Evolutionary conservation across 2,888 invertebrate species (phyloP), one percentile per base, ranked within the genome.

Genomic region (Cryptus viduatorius): DNA sequence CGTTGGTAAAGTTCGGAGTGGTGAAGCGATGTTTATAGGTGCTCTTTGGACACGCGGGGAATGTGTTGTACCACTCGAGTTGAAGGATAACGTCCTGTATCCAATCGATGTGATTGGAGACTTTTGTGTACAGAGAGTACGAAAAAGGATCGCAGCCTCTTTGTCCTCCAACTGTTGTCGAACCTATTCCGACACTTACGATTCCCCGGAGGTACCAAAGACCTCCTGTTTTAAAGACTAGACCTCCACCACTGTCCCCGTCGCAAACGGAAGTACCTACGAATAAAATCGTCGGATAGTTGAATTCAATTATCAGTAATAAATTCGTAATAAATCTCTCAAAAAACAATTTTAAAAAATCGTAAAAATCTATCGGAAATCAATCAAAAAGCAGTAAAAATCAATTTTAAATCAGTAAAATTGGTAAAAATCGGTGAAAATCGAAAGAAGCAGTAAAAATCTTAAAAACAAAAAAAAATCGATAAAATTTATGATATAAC

Each of bases 241-340:
- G 89, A 59, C 94, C 94, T 14, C 94, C 94, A 0, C 95, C 95
- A 85, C 94, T 94, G 85, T 94, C 94, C 3, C 94, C 95, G 59
- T 93, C 91, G 78, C 94, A 94, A 12, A 94, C 94, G 1, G 94
- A 89, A 16, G 93, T 92, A 78, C 94, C 94, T 94, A 83, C 61
- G 89, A 29, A 14, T 4, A 50, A 16, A 48, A 48, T 4, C n/a
- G n/a, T 14, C n/a, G 48, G 24, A 3, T 24, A 24, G 24, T 24
- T 24, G 24, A 24, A 24, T 24, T 24, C 24, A 24, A 24, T 24
- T 3, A 24, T 1, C 2, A 1, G 24, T 24, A 24, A 24, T 24
- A 24, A 24, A 24, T 24, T 24, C 1, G 24, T 2, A 24, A 24
- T 3, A 24, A 24, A 24, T 3, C 7, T 7, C 7, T 7, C 3